Conservation (phyloP, 1,140 invertebrate species). For the Lepidotrigona ventralis region DNA sequence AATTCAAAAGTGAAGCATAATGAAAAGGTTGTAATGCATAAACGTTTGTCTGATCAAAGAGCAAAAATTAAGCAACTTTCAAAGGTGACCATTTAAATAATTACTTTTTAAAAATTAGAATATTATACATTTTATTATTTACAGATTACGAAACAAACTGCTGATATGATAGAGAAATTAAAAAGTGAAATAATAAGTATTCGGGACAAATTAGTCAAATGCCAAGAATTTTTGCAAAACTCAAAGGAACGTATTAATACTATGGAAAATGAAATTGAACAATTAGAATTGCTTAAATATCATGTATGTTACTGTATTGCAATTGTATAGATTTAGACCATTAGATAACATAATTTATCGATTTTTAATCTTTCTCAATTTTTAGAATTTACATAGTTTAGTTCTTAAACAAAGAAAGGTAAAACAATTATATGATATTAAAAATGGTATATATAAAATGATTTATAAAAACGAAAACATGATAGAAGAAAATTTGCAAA, state of each 20-base stretch:
- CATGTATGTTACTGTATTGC: slow-evolving; percentile 61
- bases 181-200: slow-evolving; percentile 61
- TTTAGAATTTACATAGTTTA: slow-evolving; percentile 82
- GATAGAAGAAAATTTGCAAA: slow-evolving; percentile 78
- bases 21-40: slow-evolving; percentile 71
- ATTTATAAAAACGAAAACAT: slow-evolving; percentile 77
- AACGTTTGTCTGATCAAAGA: slow-evolving; percentile 81
- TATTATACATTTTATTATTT: slow-evolving; percentile 60
- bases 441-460: slow-evolving; percentile 77
- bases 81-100: slow-evolving; percentile 72
- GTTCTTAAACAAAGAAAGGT: slow-evolving; percentile 83
- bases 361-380: slow-evolving; percentile 30
- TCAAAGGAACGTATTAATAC: slow-evolving; percentile 71
- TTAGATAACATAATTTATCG: slow-evolving; percentile 3
- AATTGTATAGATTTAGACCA: slow-evolving; percentile 1
- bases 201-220: slow-evolving; percentile 67
- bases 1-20: slow-evolving; percentile 75
- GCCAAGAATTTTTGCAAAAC: slow-evolving; percentile 62
- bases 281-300: slow-evolving; percentile 78
- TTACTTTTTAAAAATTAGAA: not conserved
- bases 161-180: slow-evolving; percentile 66
- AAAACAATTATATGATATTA: slow-evolving; percentile 80
- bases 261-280: slow-evolving; percentile 77
- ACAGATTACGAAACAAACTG: slow-evolving; percentile 70
- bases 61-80: slow-evolving; percentile 81